Evolutionary conservation across 2,797 vertebrate species (phyloP).

Genomic region (Eidolon dupreanum): DNA sequence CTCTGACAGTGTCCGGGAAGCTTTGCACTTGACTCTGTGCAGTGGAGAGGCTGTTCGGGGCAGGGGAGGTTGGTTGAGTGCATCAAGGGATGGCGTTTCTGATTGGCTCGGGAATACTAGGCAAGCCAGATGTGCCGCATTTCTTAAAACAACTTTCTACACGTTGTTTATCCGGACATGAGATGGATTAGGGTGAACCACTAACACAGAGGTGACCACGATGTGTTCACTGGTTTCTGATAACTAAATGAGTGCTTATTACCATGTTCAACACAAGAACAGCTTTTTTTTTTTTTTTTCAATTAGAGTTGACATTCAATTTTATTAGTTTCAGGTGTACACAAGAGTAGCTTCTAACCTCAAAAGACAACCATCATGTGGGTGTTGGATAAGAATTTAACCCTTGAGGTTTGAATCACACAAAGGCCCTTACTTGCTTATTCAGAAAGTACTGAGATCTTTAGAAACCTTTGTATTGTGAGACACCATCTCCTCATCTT

Average conservation of each 20-base stretch:
- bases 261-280: not conserved
- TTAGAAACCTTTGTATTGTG: not conserved
- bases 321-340: too few relatives aligned
- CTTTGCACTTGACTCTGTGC: not conserved
- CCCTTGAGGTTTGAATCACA: constrained; percentile 28
- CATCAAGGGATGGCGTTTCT: not conserved
- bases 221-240: not conserved
- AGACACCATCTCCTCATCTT: not conserved
- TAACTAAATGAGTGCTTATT: not conserved
- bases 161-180: not conserved
- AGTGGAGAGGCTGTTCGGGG: not conserved
- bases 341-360: not conserved
- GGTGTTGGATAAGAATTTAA: not conserved
- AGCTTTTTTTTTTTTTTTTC: not conserved
- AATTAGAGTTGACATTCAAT: too few relatives aligned
- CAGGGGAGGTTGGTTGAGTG: not conserved
- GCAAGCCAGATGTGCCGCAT: not conserved
- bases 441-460: constrained; percentile 4
- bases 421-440: constrained; percentile 28
- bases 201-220: not conserved
- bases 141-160: constrained; percentile 7
- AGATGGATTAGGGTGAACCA: not conserved
- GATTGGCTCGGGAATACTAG: not conserved
- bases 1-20: not conserved
- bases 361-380: not conserved